Conservation (phyloP, 2,888 invertebrate genomes). For the Sipunculus nudus region DNA sequence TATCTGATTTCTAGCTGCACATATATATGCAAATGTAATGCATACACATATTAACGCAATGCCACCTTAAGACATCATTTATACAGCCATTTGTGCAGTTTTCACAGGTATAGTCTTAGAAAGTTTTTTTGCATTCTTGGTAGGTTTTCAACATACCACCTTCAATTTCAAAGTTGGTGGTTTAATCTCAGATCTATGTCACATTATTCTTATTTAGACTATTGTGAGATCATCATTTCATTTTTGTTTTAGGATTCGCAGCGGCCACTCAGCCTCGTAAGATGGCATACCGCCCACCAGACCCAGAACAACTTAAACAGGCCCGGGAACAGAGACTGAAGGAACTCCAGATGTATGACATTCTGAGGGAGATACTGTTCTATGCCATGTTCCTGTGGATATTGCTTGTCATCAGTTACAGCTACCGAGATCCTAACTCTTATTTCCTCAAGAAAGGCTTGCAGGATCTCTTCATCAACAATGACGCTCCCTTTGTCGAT, state of each 20-base stretch:
- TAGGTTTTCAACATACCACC: background rate
- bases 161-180: background rate
- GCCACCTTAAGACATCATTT: too few species aligned
- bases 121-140: background rate
- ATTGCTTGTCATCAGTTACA: slow-evolving; percentile 67
- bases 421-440: slow-evolving; percentile 63
- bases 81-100: too few species aligned
- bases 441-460: slow-evolving; percentile 63
- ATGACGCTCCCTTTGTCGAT: background rate
- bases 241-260: too few species aligned
- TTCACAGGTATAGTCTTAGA: too few species aligned
- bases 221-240: too few species aligned
- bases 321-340: slow-evolving; percentile 63
- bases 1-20: too few species aligned
- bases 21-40: too few species aligned
- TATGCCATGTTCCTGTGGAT: slow-evolving; percentile 68
- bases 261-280: slow-evolving; percentile 45
- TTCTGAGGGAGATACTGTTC: slow-evolving; percentile 67
- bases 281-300: slow-evolving; percentile 62
- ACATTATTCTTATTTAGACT: too few species aligned
- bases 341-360: slow-evolving; percentile 68
- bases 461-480: slow-evolving; percentile 42
- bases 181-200: background rate
- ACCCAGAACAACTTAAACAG: slow-evolving; percentile 59
- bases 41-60: too few species aligned